phyloP scores from a whole-genome alignment of 2,888 invertebrate species.

The Aspidapion aeneum region DNA sequence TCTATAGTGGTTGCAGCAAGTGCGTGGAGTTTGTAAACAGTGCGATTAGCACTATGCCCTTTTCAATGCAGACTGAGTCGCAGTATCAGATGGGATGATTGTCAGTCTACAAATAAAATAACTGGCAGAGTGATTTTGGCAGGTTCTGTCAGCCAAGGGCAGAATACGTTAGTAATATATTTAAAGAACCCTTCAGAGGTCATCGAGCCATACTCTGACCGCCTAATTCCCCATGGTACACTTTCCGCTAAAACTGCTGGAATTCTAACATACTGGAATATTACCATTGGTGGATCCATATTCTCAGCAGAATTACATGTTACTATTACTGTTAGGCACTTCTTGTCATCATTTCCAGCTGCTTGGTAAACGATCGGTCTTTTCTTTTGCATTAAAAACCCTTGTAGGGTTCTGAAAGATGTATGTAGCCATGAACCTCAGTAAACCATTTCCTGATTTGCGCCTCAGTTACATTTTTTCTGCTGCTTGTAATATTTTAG shows the following conservation, averaged over 20 bases:
- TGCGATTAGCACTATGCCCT: constrained; percentile 13
- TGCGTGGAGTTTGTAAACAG: constrained; percentile 8
- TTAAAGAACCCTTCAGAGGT: constrained; percentile 43
- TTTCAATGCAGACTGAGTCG: constrained; percentile 11
- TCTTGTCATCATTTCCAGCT: constrained; percentile 34
- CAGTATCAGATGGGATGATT: constrained; percentile 11
- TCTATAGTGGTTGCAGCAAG: constrained; percentile 23
- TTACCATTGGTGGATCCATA: constrained; percentile 25
- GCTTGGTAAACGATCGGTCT: constrained; percentile 33
- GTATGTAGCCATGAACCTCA: constrained; percentile 29
- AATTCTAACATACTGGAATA: constrained; percentile 37
- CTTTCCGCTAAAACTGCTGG: constrained; percentile 29
- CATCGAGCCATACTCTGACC: constrained; percentile 44
- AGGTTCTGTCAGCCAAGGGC: constrained; percentile 22
- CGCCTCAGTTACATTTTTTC: constrained; percentile 33
- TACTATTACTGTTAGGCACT: constrained; percentile 32
- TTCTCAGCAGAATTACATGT: constrained; percentile 30
- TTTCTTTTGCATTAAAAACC: constrained; percentile 39
- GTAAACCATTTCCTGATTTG: constrained; percentile 35
- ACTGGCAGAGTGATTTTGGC: constrained; percentile 8
- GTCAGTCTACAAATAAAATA: constrained; percentile 14
- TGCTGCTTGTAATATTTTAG: no score
- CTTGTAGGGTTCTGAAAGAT: constrained; percentile 28
- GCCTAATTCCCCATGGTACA: constrained; percentile 36
- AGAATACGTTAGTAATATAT: constrained; percentile 42